Percentiles rank a stretch among this genome's conserved stretches.
phyloP scores from a whole-genome alignment of 1,140 invertebrate genomes.

The Platyscapa corneri region DNA sequence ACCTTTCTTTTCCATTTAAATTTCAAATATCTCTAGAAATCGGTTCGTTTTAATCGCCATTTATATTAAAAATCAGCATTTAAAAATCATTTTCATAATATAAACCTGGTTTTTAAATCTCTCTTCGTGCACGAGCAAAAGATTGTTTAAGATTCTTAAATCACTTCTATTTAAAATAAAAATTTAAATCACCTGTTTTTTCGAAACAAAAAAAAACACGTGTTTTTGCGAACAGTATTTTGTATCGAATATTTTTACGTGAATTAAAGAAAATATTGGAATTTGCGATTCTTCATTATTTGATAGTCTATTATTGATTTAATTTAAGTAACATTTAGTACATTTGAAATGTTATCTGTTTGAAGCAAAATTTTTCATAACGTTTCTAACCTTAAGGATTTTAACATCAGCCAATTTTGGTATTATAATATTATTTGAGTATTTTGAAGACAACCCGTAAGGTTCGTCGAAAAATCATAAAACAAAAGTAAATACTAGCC shows the following conservation, averaged over 20 bases:
- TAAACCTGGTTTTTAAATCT: too few species aligned
- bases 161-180: too few species aligned
- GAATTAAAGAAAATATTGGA: neutral
- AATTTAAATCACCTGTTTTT: neutral
- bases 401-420: neutral
- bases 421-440: slow-evolving; percentile 19
- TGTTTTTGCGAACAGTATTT: too few species aligned
- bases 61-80: too few species aligned
- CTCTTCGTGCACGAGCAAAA: too few species aligned
- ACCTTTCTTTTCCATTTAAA: too few species aligned
- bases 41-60: too few species aligned
- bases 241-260: too few species aligned
- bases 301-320: neutral
- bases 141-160: too few species aligned
- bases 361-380: neutral
- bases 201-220: neutral
- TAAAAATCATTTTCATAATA: too few species aligned
- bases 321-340: neutral
- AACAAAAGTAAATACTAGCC: neutral
- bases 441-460: neutral
- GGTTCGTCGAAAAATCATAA: neutral
- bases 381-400: slow-evolving; percentile 31
- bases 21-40: too few species aligned
- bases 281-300: too few species aligned
- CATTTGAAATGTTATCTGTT: neutral